Evolutionary conservation across 2,113 vertebrate genomes (phyloP), one percentile per base, ranked within the genome.

Genomic region (Chascanopsetta lugubris): DNA sequence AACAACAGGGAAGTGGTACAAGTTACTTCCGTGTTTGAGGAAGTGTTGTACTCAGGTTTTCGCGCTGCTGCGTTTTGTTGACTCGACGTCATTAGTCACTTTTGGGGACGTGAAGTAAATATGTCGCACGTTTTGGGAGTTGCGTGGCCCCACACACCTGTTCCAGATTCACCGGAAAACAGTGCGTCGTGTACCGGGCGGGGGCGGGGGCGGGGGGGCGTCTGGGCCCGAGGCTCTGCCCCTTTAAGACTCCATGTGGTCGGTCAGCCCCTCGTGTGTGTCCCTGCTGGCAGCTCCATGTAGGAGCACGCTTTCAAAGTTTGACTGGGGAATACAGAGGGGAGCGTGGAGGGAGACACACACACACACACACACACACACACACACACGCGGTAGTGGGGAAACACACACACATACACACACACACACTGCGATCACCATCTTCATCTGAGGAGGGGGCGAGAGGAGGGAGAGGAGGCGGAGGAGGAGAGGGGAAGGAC

Each of bases 301-400:
- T 9, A 48, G 66, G 75, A 73, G 82, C 86, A 71, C 67, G 87
- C 85, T 73, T 69, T 77, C 76, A 89, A 91, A 91, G 87, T 91
- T 92, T 87, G 81, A 84, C 80, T 69, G 85, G 84, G 81, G 61
- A 81, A 84, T 79, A 72, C 12, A n/a, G 71, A 61, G 54, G 74
- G n/a, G 43, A n/a, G 53, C 60, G 51, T 26, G 67, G 55, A 56
- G 51, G 38, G 20, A 15, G 34, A 24, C 56, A 32, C 38, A 54
- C 58, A 60, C 11, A n/a, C n/a, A n/a, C n/a, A n/a, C n/a, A n/a
- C n/a, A n/a, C n/a, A n/a, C n/a, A n/a, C n/a, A n/a, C n/a, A n/a
- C n/a, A n/a, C n/a, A 22, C 27, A n/a, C n/a, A n/a, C n/a, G 47
- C 56, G 38, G 78, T 36, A 22, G 48, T 67, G 56, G 69, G 64